Evolutionary conservation across 2,797 vertebrate genomes (phyloP), one percentile per base, ranked within the genome.

Genomic region (Mus caroli): DNA sequence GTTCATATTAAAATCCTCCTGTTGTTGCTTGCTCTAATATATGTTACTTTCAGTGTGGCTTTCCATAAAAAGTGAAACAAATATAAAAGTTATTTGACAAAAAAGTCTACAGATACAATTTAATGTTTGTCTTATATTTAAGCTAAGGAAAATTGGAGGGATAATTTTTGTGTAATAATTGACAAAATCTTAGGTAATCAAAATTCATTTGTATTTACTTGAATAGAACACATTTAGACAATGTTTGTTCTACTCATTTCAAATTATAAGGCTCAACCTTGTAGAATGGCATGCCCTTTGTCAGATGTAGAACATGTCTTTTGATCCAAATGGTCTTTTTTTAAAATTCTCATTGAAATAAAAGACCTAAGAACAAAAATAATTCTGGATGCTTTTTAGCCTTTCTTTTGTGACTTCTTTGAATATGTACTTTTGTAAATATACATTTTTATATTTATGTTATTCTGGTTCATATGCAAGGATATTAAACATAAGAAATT

Each of bases 31-130:
- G 67, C 43, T 40, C 88, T 46, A 96, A 88, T 89, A 43, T 84
- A 75, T 91, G 78, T 78, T 84, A 92, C 28, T 77, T 95, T 94
- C 77, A 43, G 20, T 86, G 0, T 76, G 54, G 60, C 96, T 96
- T 97, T 97, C 94, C 95, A 97, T 94, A 97, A 86, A 97, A 93
- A 94, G 94, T 90, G 82, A 94, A 95, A 90, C 3, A 91, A 96
- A 96, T 95, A 28, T 75, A 95, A 96, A 95, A 95, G 64, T 95
- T 94, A 73, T 94, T 56, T 52, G 50, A 84, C 91, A 96, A 56
- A 92, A 92, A 96, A 93, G 83, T 93, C 46, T 56, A 34, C 13
- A 75, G 76, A 56, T 90, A 52, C 93, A 95, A 97, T 90, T 97
- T 94, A 95, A 79, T 96, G 43, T 93, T 96, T 97, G 90, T 88